Percentiles rank a stretch among this genome's conserved stretches.
Conservation (phyloP, 1,140 invertebrate species). For the Thaumetopoea pityocampa region DNA sequence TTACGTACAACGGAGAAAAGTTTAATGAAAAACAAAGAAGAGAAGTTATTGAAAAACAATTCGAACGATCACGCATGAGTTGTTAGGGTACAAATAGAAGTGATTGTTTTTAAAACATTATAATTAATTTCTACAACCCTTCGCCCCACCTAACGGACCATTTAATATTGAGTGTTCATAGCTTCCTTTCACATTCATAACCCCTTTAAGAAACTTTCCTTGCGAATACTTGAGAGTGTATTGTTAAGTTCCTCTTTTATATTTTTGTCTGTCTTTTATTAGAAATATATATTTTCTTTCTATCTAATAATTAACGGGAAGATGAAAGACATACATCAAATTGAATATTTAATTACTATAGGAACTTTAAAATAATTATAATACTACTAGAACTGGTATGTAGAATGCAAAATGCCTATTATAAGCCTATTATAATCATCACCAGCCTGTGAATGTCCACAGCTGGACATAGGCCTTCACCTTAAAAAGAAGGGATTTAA, state of each 20-base stretch:
- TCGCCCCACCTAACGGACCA: conserved; percentile 66
- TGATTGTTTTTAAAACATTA: conserved; percentile 75
- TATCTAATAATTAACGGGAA: no score
- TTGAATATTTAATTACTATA: no score
- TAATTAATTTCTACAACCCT: conserved; percentile 73
- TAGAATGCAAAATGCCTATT: no score
- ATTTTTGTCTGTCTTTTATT: no score
- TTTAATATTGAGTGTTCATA: conserved; percentile 74
- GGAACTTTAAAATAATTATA: no score
- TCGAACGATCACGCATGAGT: conserved; percentile 70
- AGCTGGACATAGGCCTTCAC: no score
- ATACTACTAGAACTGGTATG: no score
- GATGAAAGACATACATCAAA: no score
- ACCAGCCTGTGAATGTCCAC: no score
- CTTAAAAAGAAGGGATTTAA: no score
- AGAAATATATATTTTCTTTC: no score
- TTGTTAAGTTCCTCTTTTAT: conserved; percentile 21
- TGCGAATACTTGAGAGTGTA: conserved; percentile 49
- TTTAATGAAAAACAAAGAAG: conserved; percentile 70
- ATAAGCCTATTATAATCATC: no score
- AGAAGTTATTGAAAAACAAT: conserved; percentile 73
- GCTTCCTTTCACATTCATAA: conserved; percentile 70
- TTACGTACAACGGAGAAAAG: conserved; percentile 45
- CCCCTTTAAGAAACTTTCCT: conserved; percentile 67
- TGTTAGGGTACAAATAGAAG: conserved; percentile 68